phyloP scores from a whole-genome alignment of 2,797 vertebrate genomes.

The Pseudopleuronectes americanus region DNA sequence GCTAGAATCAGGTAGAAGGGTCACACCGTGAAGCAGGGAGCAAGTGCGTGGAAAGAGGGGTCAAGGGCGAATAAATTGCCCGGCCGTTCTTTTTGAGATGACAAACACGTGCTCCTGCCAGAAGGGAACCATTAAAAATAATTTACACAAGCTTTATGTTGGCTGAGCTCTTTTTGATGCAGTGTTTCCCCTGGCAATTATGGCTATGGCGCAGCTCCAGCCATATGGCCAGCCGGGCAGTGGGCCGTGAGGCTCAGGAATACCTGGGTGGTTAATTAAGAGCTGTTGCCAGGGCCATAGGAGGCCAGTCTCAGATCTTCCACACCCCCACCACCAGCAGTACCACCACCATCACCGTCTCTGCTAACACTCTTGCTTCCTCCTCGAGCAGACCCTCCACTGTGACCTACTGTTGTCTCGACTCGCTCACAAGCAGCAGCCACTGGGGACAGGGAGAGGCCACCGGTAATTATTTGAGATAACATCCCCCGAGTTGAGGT shows the following conservation, averaged over 20 bases:
- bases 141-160: constrained; percentile 94
- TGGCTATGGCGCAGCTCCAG: constrained; percentile 90
- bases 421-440: constrained; percentile 78
- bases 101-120: constrained; percentile 88
- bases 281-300: constrained; percentile 95
- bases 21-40: constrained; percentile 74
- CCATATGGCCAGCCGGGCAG: constrained; percentile 94
- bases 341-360: constrained; percentile 52
- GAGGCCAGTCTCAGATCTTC: constrained; percentile 95
- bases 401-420: constrained; percentile 79
- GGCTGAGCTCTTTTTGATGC: constrained; percentile 90
- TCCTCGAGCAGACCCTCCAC: constrained; percentile 70
- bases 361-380: constrained; percentile 68
- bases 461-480: constrained; percentile 98
- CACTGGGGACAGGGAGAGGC: constrained; percentile 94
- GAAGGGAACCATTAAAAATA: constrained; percentile 98
- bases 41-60: constrained; percentile 77
- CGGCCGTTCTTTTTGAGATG: constrained; percentile 84
- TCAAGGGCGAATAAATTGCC: constrained; percentile 81
- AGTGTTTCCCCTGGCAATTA: constrained; percentile 94
- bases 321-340: constrained; percentile 82
- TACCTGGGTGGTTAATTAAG: constrained; percentile 99
- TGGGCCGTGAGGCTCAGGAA: constrained; percentile 91
- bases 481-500: constrained; percentile 90
- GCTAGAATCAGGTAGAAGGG: constrained; percentile 77